Conservation (phyloP, 2,113 vertebrate species). For the Rhinolophus ferrumequinum region DNA sequence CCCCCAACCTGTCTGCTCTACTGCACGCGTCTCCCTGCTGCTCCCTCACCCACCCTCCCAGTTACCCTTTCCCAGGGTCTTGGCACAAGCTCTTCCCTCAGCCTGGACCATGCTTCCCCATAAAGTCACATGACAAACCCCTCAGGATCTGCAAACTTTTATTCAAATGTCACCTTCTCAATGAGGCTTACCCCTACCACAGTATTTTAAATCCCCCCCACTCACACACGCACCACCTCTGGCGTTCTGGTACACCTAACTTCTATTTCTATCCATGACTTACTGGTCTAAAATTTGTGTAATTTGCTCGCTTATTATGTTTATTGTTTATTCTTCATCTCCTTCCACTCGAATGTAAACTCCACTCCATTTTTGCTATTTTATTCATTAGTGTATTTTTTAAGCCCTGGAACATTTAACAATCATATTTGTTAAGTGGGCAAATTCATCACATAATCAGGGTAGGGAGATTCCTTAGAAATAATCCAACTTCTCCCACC, state of each 20-base stretch:
- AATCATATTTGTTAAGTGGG: not conserved
- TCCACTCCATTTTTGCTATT: not conserved
- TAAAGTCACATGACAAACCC: not conserved
- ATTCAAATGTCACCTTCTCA: constrained; percentile 15
- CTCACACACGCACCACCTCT: not conserved
- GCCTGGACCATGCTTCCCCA: not conserved
- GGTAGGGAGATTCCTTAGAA: not conserved
- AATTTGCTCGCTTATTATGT: not conserved
- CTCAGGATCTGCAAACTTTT: not conserved
- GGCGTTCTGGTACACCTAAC: not conserved
- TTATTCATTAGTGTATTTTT: not conserved
- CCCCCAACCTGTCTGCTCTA: not conserved
- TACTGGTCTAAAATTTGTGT: not conserved
- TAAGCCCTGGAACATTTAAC: not conserved
- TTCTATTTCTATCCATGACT: constrained; percentile 11
- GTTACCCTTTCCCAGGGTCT: not conserved
- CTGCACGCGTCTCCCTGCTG: not conserved
- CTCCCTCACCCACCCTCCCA: not conserved
- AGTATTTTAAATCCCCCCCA: not conserved
- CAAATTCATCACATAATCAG: not conserved
- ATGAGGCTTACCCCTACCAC: not conserved
- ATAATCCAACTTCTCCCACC: not conserved
- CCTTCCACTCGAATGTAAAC: not conserved
- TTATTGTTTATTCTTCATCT: constrained; percentile 17
- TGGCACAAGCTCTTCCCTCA: not conserved